A percentile compares a stretch with the other conserved stretches of the same genome.
phyloP scores from a whole-genome alignment of 2,888 invertebrate genomes.

The Branchipolynoe longqiensis region DNA sequence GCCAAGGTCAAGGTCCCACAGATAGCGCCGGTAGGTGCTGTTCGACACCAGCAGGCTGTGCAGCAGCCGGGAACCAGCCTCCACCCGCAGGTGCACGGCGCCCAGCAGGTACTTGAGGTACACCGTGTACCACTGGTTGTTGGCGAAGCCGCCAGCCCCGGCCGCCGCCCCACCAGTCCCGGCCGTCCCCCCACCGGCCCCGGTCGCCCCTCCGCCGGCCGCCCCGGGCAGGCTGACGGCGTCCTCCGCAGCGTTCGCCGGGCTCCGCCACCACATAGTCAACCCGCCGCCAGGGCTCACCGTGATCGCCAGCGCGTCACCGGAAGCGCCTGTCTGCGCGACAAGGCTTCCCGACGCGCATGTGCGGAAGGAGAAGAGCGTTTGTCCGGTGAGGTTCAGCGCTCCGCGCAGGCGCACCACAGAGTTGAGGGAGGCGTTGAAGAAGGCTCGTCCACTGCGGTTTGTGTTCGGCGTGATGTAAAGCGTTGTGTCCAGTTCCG shows the following conservation, averaged over 20 bases:
- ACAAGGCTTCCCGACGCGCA: slow-evolving; percentile 57
- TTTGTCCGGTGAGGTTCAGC: slow-evolving; percentile 23
- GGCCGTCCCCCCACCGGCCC: not conserved
- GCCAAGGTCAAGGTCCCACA: slow-evolving; percentile 60
- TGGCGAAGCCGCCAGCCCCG: slow-evolving; percentile 18
- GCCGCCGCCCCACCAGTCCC: not conserved
- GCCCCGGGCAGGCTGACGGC: not conserved
- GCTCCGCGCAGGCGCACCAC: not conserved
- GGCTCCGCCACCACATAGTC: slow-evolving; percentile 17
- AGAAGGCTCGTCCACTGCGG: not conserved
- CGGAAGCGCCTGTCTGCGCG: slow-evolving; percentile 52
- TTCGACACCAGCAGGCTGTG: slow-evolving; percentile 51
- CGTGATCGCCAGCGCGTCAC: slow-evolving; percentile 40
- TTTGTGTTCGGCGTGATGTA: not conserved
- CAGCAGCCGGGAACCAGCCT: slow-evolving; percentile 19
- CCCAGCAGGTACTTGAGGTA: slow-evolving; percentile 54
- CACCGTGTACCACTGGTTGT: slow-evolving; percentile 62
- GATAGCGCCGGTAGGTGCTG: slow-evolving; percentile 57
- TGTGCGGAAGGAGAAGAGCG: slow-evolving; percentile 59
- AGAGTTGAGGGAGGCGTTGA: slow-evolving; percentile 6
- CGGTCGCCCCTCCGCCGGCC: not conserved
- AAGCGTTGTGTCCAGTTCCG: too few relatives aligned
- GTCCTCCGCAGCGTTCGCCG: not conserved
- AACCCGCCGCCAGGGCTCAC: slow-evolving; percentile 34
- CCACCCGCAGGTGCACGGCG: slow-evolving; percentile 28